A percentile compares a stretch with the other conserved stretches of the same genome.
Conservation (phyloP, 2,888 invertebrate species). For the Chalcis sispes region DNA sequence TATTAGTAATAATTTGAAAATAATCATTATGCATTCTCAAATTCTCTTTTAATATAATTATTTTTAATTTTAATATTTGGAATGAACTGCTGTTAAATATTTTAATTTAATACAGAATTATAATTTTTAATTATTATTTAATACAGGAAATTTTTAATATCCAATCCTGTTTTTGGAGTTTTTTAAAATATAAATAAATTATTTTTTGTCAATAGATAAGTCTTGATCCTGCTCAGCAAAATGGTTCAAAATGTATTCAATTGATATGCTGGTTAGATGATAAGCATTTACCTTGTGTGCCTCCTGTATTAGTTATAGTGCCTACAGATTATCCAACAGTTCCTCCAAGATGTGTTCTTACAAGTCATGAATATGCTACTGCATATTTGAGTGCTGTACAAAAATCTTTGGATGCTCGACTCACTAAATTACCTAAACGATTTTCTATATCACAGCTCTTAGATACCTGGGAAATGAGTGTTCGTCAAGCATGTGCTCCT, state of each 20-base stretch:
- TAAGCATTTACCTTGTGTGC: constrained; percentile 92
- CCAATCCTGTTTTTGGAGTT: too few relatives aligned
- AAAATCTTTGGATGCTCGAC: constrained; percentile 84
- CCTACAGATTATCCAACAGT: constrained; percentile 87
- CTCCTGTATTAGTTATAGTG: constrained; percentile 90
- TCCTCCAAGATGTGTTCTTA: constrained; percentile 83
- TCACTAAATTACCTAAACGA: constrained; percentile 87
- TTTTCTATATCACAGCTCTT: constrained; percentile 93
- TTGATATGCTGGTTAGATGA: constrained; percentile 92
- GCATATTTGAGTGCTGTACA: constrained; percentile 87
- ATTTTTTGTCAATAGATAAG: constrained; percentile 69
- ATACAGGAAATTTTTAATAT: too few relatives aligned
- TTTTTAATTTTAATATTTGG: neutral
- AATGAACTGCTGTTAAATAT: neutral
- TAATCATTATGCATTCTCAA: too few relatives aligned
- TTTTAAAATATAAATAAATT: neutral
- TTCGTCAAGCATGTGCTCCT: constrained; percentile 91
- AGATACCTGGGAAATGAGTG: constrained; percentile 97
- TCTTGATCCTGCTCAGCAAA: constrained; percentile 80
- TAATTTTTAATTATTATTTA: too few relatives aligned
- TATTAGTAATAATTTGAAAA: neutral
- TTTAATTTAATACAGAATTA: neutral
- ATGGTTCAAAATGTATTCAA: constrained; percentile 85
- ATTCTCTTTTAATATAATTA: neutral
- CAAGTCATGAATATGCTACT: constrained; percentile 86